phyloP scores from a whole-genome alignment of 92 coral and sea anemone species.

The Porites cylindrica region DNA sequence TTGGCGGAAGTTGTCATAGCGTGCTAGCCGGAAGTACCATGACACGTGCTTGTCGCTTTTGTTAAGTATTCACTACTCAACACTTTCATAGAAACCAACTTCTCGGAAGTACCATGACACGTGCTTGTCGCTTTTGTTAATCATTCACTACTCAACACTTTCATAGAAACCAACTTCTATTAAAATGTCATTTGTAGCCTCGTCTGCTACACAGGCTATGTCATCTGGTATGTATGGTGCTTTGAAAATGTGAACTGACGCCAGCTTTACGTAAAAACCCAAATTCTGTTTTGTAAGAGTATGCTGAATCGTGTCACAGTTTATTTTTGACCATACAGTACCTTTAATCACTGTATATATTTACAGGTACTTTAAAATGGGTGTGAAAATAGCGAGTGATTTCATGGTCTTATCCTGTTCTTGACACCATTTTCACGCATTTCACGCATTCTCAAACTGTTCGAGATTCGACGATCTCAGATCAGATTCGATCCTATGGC shows the following conservation, averaged over 20 bases:
- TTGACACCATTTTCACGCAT: slow-evolving; percentile 9
- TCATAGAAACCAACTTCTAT: no score
- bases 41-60: background rate
- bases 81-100: no score
- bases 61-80: no score
- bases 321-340: background rate
- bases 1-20: slow-evolving; percentile 1
- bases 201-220: background rate
- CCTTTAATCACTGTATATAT: background rate
- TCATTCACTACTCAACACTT: no score
- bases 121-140: background rate
- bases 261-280: no score
- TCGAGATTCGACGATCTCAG: no score
- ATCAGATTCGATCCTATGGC: no score
- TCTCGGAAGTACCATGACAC: slow-evolving; percentile 14
- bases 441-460: background rate
- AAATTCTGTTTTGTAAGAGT: no score
- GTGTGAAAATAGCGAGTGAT: background rate
- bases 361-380: background rate
- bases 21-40: slow-evolving; percentile 28
- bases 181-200: background rate
- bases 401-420: no score
- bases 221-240: no score
- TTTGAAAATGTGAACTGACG: no score
- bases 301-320: no score